Evolutionary conservation across 2,797 vertebrate genomes (phyloP), one percentile per base, ranked within the genome.

Genomic region (Poliocrania exsul): DNA sequence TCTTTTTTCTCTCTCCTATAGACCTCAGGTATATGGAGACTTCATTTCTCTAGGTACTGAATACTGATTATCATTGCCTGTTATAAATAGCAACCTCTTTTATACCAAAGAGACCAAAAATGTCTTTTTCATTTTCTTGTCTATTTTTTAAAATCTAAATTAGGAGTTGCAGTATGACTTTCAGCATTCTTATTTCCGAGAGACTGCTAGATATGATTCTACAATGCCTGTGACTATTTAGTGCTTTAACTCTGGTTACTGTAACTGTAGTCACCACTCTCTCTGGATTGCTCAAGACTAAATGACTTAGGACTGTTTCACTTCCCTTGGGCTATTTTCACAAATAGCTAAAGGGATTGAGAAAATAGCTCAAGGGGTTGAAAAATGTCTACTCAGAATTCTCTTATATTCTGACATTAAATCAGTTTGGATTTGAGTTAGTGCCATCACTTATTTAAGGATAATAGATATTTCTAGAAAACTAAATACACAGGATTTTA

Each of bases 301-400:
- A 90, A 88, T 78, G 57, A 78, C 46, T 86, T 91, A 86, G 35
- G 72, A 71, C 50, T 87, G 13, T 70, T 92, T 92, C 23, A 29
- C 33, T 67, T 88, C 80, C 80, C 57, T 57, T 81, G 77, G 71
- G 80, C 61, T 90, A 81, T 83, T 90, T 67, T 47, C 93, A n/a
- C 60, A 95, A 88, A 94, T 61, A 84, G 90, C 53, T 90, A 50
- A 88, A 90, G 72, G 49, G 49, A 13, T 11, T 73, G 72, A 91
- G 40, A 88, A 92, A 91, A 92, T 65, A 94, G 88, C 82, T 91
- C 74, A 70, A 82, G 72, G 72, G 26, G 8, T 40, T 86, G 56
- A 88, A 90, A 90, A 92, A 81, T 35, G 16, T 81, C 50, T 86
- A 49, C 31, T 90, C 46, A 64, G 53, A 90, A 72, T 18, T 65